Conservation (phyloP, 2,797 vertebrate genomes). For the Dryobates pubescens region DNA sequence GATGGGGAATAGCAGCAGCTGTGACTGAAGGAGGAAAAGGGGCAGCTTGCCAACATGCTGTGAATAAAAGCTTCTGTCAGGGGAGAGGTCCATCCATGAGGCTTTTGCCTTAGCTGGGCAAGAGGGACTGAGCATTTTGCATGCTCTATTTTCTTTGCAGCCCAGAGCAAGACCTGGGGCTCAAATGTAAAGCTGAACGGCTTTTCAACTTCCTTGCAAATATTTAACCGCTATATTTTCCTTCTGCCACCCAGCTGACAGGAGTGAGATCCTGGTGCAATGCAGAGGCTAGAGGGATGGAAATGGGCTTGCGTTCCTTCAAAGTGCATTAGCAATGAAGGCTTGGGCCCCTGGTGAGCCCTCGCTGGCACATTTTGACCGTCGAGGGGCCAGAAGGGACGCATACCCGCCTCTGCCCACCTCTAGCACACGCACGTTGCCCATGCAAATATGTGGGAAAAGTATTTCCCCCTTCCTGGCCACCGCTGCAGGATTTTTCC, state of each 20-base stretch:
- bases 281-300: background rate
- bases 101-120: background rate
- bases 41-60: accelerated
- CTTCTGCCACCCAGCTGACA: background rate
- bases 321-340: accelerated
- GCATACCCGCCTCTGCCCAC: background rate
- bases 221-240: accelerated
- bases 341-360: background rate
- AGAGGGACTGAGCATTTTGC: background rate
- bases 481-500: background rate
- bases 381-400: background rate
- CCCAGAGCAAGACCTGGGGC: background rate
- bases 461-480: background rate
- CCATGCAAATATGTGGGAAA: accelerated
- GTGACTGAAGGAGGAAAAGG: background rate
- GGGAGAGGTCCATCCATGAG: background rate
- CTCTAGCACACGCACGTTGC: background rate
- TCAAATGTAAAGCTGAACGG: background rate
- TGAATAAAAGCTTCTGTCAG: background rate
- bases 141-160: background rate
- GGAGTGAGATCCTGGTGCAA: background rate
- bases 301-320: background rate
- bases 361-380: accelerated
- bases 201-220: background rate
- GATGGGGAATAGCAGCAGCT: accelerated